A percentile compares a stretch with the other conserved stretches of the same genome.
Evolutionary conservation across 2,797 vertebrate species (phyloP).

Genomic region (Danio albolineatus): DNA sequence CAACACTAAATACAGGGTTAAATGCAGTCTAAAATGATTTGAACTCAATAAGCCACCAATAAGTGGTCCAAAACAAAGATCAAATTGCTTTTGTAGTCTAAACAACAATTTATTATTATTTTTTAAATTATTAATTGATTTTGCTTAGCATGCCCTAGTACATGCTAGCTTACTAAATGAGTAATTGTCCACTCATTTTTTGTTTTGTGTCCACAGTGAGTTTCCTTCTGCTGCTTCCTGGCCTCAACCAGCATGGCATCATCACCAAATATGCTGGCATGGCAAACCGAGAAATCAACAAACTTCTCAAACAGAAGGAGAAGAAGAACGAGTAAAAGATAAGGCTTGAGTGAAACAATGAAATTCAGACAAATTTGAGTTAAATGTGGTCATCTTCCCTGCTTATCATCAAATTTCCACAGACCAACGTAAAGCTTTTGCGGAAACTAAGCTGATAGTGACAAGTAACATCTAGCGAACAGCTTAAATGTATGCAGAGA

Average conservation of each 20-base stretch:
- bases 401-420: constrained; percentile 14
- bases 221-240: constrained; percentile 90
- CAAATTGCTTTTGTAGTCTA: too few species aligned
- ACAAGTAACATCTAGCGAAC: constrained; percentile 12
- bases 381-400: constrained; percentile 17
- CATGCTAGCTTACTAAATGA: background rate
- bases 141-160: background rate
- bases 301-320: constrained; percentile 97
- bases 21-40: too few species aligned
- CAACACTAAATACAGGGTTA: too few species aligned
- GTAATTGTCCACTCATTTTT: background rate
- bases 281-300: constrained; percentile 97
- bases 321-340: constrained; percentile 91
- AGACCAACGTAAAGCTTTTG: constrained; percentile 33
- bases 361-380: background rate
- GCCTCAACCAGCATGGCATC: constrained; percentile 93
- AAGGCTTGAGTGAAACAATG: background rate
- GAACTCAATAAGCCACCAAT: too few species aligned
- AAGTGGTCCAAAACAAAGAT: too few species aligned
- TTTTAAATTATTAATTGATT: too few species aligned
- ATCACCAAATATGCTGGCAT: constrained; percentile 93
- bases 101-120: background rate
- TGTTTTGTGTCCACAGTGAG: constrained; percentile 79
- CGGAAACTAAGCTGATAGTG: constrained; percentile 24
- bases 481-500: background rate